Base-by-base conservation (phyloP, 2,888 invertebrate genomes). In the Gandaritis pyraliata region DNA sequence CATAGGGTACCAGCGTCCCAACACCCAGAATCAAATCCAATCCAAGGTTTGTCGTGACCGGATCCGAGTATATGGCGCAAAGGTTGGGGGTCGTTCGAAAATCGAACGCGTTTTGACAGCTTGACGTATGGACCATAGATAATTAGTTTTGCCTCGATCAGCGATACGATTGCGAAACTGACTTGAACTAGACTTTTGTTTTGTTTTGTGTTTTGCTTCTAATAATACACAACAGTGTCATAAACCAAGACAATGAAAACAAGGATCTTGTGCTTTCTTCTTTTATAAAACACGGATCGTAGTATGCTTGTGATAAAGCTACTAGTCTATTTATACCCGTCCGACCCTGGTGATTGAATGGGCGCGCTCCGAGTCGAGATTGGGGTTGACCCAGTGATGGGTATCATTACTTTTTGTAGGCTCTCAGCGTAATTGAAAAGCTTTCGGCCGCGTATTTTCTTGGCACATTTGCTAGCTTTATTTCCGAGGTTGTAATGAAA, bases 21-120 rank as follows among this genome's bases (percentile, higher is more conserved):
- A 77, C 75, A 75, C 72, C 78, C 80, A 78, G 74, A 73, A 73
- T 69, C 82, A 87, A 88, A 74, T 69, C 83, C 90, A 88, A 74
- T 69, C 82, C 90, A 90, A 90, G 90, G 90, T 87, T 84, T 77
- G 72, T 80, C 88, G 88, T 87, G 88, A 88, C 87, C 78, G 58
- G 77, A 75, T 85, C 76, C 56, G 72, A 77, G 74, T 75, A 66
- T 65, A 74, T 72, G 72, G 76, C 75, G 61, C 75, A 87, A 88
- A 89, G 89, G 88, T 86, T 80, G 83, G 72, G 77, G 87, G 86
- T 86, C 77, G 75, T 71, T 72, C 68, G 73, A 78, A 83, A 84
- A 83, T 77, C 80, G 79, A 86, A 83, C 81, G 75, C 72, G 64
- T 72, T 76, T 75, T 76, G 82, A 82, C 83, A 81, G 77, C 74